Percentiles rank a stretch among this genome's conserved stretches.
Conservation (phyloP, 1,140 invertebrate species). For the Philopotamus ludificatus region DNA sequence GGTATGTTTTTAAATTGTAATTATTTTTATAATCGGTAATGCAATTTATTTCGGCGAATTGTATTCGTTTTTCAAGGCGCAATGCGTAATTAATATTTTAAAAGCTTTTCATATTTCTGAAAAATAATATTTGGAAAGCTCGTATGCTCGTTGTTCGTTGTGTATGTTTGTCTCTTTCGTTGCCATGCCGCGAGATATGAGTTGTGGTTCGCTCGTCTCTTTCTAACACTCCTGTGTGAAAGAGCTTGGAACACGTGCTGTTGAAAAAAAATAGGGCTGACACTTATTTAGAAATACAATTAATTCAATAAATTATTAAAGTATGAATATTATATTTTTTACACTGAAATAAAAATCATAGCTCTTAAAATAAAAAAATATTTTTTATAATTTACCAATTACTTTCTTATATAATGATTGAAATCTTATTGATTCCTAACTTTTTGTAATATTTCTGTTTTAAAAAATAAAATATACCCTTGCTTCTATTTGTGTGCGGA, state of each 20-base stretch:
- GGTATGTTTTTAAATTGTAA: too few species aligned
- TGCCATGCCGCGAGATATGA: not conserved
- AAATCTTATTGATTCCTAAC: too few species aligned
- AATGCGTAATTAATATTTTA: too few species aligned
- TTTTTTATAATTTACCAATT: not conserved
- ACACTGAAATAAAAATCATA: not conserved
- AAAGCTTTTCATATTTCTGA: slow-evolving; percentile 21
- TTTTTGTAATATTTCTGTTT: too few species aligned
- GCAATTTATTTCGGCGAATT: too few species aligned
- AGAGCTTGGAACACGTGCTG: slow-evolving; percentile 21
- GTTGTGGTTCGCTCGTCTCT: too few species aligned
- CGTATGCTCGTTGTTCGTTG: too few species aligned
- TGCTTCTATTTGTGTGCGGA: too few species aligned
- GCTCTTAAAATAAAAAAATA: not conserved
- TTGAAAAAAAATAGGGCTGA: slow-evolving; percentile 3
- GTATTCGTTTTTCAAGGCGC: too few species aligned
- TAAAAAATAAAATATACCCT: too few species aligned
- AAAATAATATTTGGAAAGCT: slow-evolving; percentile 23
- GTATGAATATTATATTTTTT: not conserved
- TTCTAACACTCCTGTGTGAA: slow-evolving; percentile 18
- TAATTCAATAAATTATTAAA: not conserved
- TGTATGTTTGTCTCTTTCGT: slow-evolving; percentile 21
- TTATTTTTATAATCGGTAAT: too few species aligned
- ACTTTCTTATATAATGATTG: too few species aligned
- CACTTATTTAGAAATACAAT: not conserved